Percentiles rank a stretch among this genome's conserved stretches.
Conservation (phyloP, 2,113 vertebrate genomes). For the Agelaius phoeniceus region DNA sequence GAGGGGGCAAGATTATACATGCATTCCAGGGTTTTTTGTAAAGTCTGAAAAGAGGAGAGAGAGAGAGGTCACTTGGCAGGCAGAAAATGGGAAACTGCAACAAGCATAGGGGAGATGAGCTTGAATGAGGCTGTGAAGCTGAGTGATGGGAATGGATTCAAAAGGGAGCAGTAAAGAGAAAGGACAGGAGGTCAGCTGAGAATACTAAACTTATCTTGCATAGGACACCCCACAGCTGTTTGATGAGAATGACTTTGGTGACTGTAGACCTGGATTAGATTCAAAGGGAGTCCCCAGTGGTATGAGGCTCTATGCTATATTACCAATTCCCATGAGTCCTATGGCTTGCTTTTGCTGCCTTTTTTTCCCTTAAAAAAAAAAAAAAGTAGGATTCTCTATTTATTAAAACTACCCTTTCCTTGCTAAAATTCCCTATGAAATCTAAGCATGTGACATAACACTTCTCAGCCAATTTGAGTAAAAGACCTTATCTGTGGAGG, state of each 20-base stretch:
- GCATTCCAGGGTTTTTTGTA: neutral
- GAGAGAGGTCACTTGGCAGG: constrained; percentile 49
- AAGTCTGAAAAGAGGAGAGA: constrained; percentile 18
- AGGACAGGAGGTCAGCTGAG: constrained; percentile 67
- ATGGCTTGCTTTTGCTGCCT: neutral
- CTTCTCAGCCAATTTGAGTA: constrained; percentile 47
- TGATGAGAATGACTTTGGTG: constrained; percentile 65
- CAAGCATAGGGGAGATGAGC: constrained; percentile 25
- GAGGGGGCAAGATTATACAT: neutral
- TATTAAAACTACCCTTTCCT: constrained; percentile 1
- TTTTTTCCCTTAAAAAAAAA: neutral
- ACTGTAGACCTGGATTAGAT: constrained; percentile 60
- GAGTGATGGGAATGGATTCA: constrained; percentile 62
- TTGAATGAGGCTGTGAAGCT: constrained; percentile 63
- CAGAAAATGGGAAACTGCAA: constrained; percentile 45
- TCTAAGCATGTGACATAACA: constrained; percentile 46
- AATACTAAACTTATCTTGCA: constrained; percentile 56
- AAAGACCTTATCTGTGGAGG: neutral
- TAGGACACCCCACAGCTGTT: constrained; percentile 43
- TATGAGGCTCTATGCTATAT: neutral
- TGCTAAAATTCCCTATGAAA: constrained; percentile 45
- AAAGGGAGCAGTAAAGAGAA: constrained; percentile 58
- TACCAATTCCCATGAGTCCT: neutral
- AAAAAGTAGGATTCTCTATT: constrained; percentile 35
- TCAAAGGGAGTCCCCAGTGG: constrained; percentile 31